Evolutionary conservation across 2,797 vertebrate genomes (phyloP), one percentile per base, ranked within the genome.

Genomic region (Emydoidea blandingii): DNA sequence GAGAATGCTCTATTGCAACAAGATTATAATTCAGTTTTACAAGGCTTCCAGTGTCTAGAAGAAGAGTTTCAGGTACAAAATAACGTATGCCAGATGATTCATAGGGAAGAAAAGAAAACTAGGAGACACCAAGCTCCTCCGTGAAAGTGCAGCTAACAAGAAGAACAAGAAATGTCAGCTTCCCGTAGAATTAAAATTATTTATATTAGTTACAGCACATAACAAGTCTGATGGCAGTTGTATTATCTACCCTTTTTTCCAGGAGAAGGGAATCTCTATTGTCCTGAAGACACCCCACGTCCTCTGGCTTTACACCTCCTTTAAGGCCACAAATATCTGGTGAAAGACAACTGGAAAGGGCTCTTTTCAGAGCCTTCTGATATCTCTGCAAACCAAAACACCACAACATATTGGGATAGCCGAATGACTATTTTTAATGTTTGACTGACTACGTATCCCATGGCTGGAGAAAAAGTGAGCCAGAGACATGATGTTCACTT

Each of bases 181-280:
- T 96, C 91, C 72, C 53, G 79, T 97, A 96, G 95, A 94, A 89
- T 87, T 88, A 92, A 97, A 96, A 91, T 90, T 85, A 90, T 94
- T 96, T 85, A 95, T 41, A 41, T 87, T 96, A 95, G 94, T 50
- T 97, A 79, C 84, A 88, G 54, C 65, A 93, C 59, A 72, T 94
- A 92, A 31, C 62, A 80, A 94, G 94, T 94, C 85, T 92, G 87
- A 92, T 50, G 84, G 72, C 41, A 97, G 18, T 12, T 91, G 65
- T 85, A 92, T 90, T 91, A 96, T 4, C 19, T 6, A 68, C 0
- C 1, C 1, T 85, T 92, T 91, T 96, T 88, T 80, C 91, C 18
- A 68, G 93, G 85, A 49, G 68, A 85, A 82, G 29, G 54, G 76
- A 78, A 88, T 91, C 56, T 9, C 53, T 78, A 2, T 0, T 83